Evolutionary conservation across 23 tunicate species (phyloP), one percentile per base, ranked within the genome.

Genomic region (Halocynthia roretzi): DNA sequence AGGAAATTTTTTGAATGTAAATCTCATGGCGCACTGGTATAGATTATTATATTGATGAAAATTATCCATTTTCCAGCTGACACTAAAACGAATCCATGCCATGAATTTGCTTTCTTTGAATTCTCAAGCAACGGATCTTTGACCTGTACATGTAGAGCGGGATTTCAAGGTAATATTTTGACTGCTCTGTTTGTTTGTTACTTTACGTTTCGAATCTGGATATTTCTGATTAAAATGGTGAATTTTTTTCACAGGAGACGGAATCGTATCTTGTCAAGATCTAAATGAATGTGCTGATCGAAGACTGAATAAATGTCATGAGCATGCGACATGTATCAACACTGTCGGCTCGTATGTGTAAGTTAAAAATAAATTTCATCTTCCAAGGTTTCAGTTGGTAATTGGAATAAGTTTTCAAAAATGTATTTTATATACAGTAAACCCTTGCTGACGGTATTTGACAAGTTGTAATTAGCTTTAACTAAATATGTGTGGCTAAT

Each of bases 291-390:
- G 89, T 60, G 17, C 50, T 19, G 19, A 7, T 21, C 7, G 60
- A 21, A 55, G 51, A 7, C 40, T 84, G 61, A 84, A 80, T 62
- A 21, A 61, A 23, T 84, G 89, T 52, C 89, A 84, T 63, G 73
- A 84, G 40, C 73, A 55, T 7, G 89, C 89, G 8, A 68, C 78
- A 0, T 84, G 89, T 56, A 71, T 58, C 40, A 84, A 84, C 79
- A 84, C 89, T 31, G 68, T 58, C 31, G 89, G 89, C 61, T 84
- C 89, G 5, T 84, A 78, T 53, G 31, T 48, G 89, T 84, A 74
- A 56, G 78, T 54, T 65, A 4, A 58, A 14, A 58, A 58, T 1
- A 4, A 58, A 58, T 31, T 31, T 31, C 44, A 31, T 31, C 44
- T 0, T 1, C 44, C 44, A 2, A 58, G 64, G 64, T 58, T 58